Base-by-base conservation (phyloP, 2,797 vertebrate species). In the Erpetoichthys calabaricus region DNA sequence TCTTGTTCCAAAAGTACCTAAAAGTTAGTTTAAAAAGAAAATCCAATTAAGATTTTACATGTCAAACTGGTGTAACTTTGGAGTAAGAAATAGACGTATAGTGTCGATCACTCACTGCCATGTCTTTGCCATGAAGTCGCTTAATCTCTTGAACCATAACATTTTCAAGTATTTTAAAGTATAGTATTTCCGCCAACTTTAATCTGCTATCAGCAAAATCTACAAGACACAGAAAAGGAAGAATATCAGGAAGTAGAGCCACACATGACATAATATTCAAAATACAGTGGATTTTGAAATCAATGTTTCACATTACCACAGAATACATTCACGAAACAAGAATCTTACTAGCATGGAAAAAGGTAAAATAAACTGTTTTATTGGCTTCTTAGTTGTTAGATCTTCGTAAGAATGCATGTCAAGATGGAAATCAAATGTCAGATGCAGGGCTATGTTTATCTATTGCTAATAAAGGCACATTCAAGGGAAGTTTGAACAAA, bases 181-280 rank as follows among this genome's bases (percentile, higher is more conserved):
- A 99, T 5, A 99, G 80, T 73, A 97, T 91, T 75, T 99, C 93
- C 2, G 94, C 94, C 69, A 99, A 78, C 65, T 91, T 94, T 72
- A 94, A 72, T 50, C 94, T 86, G 66, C 91, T 96, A 67, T 94
- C 80, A 60, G 95, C 95, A 80, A 99, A 99, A 75, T 99, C 95
- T 99, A 69, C 6, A 67, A 68, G 58, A 60, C 45, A 70, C 77
- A 72, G 47, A 45, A 63, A 66, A 5, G 47, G n/a, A 54, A 7
- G 44, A 53, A 8, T 7, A 25, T 44, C 3, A 51, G 25, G 47
- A 43, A 53, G n/a, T 3, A 52, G 25, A 25, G 25, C 25, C 25
- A 25, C 25, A 25, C 25, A 2, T n/a, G n/a, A 25, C 25, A 25
- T 25, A 25, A 25, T 25, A 25, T 1, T 25, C 25, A 25, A 25